Percentiles rank a stretch among this genome's conserved stretches.
Conservation (phyloP, 2,113 vertebrate genomes). For the Toxostoma redivivum region DNA sequence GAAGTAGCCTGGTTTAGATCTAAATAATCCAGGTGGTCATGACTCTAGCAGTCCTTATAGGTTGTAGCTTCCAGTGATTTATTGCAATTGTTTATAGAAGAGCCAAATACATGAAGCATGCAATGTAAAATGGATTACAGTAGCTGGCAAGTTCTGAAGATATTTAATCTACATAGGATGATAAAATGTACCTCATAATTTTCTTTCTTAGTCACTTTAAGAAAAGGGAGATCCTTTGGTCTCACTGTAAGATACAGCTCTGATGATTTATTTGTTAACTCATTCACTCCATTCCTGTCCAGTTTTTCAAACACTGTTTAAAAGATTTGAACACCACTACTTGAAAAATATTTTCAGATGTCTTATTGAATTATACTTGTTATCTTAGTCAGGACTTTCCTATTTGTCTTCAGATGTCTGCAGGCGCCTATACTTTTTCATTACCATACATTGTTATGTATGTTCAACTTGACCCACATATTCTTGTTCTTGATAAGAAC, state of each 20-base stretch:
- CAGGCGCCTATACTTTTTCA: not conserved
- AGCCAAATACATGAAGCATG: not conserved
- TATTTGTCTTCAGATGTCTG: not conserved
- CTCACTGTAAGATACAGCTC: not conserved
- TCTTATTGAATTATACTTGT: not conserved
- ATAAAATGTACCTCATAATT: not conserved
- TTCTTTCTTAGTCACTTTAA: not conserved
- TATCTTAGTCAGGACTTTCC: not conserved
- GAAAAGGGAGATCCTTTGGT: not conserved
- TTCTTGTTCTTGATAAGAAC: not conserved
- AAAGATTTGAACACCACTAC: not conserved
- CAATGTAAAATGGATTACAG: not conserved
- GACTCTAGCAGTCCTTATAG: not conserved
- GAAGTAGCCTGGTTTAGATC: not conserved
- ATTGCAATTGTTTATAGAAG: not conserved
- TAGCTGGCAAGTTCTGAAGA: not conserved
- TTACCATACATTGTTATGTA: not conserved
- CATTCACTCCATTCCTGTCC: accelerated
- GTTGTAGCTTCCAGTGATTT: not conserved
- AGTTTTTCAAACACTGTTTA: not conserved
- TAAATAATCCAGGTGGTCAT: not conserved
- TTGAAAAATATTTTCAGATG: not conserved
- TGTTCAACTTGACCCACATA: not conserved
- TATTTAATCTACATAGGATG: not conserved
- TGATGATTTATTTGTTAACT: not conserved